Percentiles rank a stretch among this genome's conserved stretches.
Evolutionary conservation across 2,888 invertebrate species (phyloP).

Genomic region (Colletes collaris): DNA sequence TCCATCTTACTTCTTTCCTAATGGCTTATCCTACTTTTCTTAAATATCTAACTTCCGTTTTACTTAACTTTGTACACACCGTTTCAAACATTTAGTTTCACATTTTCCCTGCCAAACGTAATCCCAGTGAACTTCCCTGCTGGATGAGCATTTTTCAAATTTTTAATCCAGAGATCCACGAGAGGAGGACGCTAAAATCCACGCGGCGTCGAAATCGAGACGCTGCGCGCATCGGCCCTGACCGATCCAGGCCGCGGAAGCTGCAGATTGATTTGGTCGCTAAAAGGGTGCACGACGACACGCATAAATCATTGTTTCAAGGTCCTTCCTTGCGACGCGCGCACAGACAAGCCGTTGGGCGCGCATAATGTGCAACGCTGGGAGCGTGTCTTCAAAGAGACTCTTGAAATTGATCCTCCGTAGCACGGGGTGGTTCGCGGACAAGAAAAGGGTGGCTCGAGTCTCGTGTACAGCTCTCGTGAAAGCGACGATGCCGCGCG

Average conservation of each 20-base stretch:
- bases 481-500: neutral
- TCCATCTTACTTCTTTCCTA: too few relatives aligned
- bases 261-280: conserved; percentile 62
- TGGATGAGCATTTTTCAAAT: too few relatives aligned
- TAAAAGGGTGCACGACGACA: conserved; percentile 55
- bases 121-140: too few relatives aligned
- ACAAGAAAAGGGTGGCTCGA: neutral
- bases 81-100: too few relatives aligned
- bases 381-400: conserved; percentile 13
- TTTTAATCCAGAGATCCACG: too few relatives aligned
- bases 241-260: conserved; percentile 60
- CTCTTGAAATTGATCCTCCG: conserved; percentile 34
- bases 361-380: conserved; percentile 25
- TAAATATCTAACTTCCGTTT: too few relatives aligned
- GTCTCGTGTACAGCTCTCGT: neutral
- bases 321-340: conserved; percentile 60
- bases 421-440: neutral
- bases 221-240: conserved; percentile 43
- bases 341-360: conserved; percentile 11
- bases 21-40: too few relatives aligned
- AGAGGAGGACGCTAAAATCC: conserved; percentile 17
- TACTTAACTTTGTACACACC: too few relatives aligned
- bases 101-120: too few relatives aligned
- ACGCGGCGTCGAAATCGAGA: conserved; percentile 31
- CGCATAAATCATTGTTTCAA: conserved; percentile 66